Base-by-base conservation (phyloP, 2,888 invertebrate species). In the Rhamphomyia laevipes region DNA sequence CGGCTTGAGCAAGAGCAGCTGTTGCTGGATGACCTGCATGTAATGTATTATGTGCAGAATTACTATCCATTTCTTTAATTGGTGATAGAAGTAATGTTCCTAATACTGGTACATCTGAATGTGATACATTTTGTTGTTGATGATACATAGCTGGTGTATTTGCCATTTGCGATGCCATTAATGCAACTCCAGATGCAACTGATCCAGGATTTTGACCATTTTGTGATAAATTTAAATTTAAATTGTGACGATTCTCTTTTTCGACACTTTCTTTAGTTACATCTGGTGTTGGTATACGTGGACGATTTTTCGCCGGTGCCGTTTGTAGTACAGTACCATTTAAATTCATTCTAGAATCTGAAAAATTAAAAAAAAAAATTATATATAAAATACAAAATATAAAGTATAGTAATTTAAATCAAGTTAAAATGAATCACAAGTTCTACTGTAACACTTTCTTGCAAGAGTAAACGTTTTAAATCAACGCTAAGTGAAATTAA, bases 211-310 rank as follows among this genome's bases (percentile, higher is more conserved):
- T 45, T 31, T 52, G 40, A 21, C 43, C 18, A 72, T 68, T 54
- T 71, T 73, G 67, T 72, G 55, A 53, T 42, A 54, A 45, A 17
- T 48, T 53, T 18, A 51, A 48, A 6, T 52, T 47, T 41, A 58
- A 54, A 37, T 55, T 75, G 41, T 84, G 68, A 48, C 81, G 75
- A 62, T 79, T 78, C 61, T 86, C 86, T 48, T 82, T 77, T 58
- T 85, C 84, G 51, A 80, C 73, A 18, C 81, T 78, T 66, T 89
- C 88, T 68, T 87, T 88, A 31, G 86, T 82, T 9, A 87, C 87
- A 65, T 90, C 90, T 0, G 90, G 90, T 9, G 90, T 90, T 37
- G 90, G 90, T 57, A 91, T 89, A 47, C 90, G 77, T n/a, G 90
- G 90, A 48, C 90, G 77, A 62, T 84, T 84, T 63, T 84, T 84